Conservation (phyloP, 2,113 vertebrate genomes). For the Zonotrichia leucophrys region DNA sequence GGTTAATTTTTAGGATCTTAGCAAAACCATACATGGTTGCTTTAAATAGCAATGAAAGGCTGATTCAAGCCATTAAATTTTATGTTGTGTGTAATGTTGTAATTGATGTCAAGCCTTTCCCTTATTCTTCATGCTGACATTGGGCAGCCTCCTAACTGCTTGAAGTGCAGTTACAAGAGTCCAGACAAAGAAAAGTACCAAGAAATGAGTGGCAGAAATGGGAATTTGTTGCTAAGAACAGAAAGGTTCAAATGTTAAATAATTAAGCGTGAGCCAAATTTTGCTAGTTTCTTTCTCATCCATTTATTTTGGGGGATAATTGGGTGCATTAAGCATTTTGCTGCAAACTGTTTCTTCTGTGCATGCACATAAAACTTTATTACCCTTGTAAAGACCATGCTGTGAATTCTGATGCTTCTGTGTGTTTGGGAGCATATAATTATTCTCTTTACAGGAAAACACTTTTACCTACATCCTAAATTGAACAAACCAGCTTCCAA, state of each 20-base stretch:
- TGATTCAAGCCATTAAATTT: conserved; percentile 82
- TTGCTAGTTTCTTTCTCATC: conserved; percentile 64
- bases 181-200: conserved; percentile 65
- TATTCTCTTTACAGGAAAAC: conserved; percentile 55
- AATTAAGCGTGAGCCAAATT: conserved; percentile 70
- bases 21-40: conserved; percentile 62
- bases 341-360: conserved; percentile 61
- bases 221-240: conserved; percentile 64
- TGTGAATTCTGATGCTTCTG: conserved; percentile 84
- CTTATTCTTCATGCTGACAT: conserved; percentile 75
- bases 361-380: conserved; percentile 84
- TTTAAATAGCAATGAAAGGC: conserved; percentile 79
- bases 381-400: conserved; percentile 79
- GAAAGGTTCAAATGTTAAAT: conserved; percentile 72
- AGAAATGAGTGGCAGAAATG: conserved; percentile 64
- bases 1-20: conserved; percentile 76
- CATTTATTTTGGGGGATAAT: conserved; percentile 72
- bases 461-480: conserved; percentile 60
- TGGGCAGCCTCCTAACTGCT: conserved; percentile 69
- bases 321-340: conserved; percentile 71
- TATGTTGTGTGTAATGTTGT: conserved; percentile 86
- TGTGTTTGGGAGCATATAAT: conserved; percentile 68
- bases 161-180: conserved; percentile 41
- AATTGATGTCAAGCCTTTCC: conserved; percentile 83
- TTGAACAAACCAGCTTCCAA: conserved; percentile 25